Base-by-base conservation (phyloP, 2,113 vertebrate genomes). In the Caranx ignobilis region DNA sequence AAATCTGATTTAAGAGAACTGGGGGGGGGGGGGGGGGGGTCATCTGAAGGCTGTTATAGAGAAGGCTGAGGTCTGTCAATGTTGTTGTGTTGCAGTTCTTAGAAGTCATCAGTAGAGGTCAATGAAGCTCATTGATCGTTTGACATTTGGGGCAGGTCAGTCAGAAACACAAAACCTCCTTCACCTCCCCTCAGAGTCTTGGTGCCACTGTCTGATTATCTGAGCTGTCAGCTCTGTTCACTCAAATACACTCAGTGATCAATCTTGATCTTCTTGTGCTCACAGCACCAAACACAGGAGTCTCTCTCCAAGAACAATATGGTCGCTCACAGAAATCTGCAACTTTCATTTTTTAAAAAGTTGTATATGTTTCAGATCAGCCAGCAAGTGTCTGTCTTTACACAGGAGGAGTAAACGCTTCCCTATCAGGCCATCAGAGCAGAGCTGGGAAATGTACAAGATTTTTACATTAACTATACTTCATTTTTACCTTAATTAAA, bases 21-120 rank as follows among this genome's bases (percentile, higher is more conserved):
- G 10, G 11, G 52, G 11, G 9, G 1, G 1, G n/a, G 52, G 26
- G 26, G 26, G 26, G 26, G 26, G 26, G 11, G 45, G 1, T 16
- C 26, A 59, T 5, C 56, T 26, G 32, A 4, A 55, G 52, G n/a
- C n/a, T 55, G 21, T 54, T 11, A 26, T 3, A 11, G 52, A 55
- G n/a, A 4, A 4, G 4, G 52, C 1, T 11, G 60, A 39, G 35
- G 8, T 66, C 16, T 47, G 16, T 39, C 32, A 13, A 54, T 31
- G 50, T 13, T 26, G 54, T 21, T 79, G 75, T 26, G 54, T 21
- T 79, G 75, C 41, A 63, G 9, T 83, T 79, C 57, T 56, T 3
- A 13, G 45, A 13, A n/a, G 43, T 34, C 26, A 11, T 67, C 31
- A 79, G 6, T 45, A 57, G 61, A 71, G 50, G 61, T 74, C 62